phyloP scores from a whole-genome alignment of 2,113 vertebrate species.

The Chionomys nivalis region DNA sequence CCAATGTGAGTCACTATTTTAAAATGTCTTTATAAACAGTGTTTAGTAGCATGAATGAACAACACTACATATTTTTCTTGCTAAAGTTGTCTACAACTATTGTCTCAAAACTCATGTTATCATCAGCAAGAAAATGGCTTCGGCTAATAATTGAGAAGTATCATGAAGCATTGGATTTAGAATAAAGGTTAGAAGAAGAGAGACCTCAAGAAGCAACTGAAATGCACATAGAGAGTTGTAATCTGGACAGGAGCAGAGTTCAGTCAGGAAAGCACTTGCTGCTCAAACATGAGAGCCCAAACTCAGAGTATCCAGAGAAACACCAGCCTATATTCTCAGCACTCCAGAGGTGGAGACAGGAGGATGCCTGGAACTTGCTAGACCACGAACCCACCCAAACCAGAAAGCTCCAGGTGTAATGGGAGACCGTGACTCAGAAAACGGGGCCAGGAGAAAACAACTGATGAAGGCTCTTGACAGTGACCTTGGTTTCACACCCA shows the following conservation, averaged over 20 bases:
- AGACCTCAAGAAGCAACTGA: background rate
- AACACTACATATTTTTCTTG: background rate
- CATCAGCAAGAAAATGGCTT: constrained; percentile 39
- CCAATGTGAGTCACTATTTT: background rate
- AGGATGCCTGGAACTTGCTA: background rate
- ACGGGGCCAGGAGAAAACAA: accelerated
- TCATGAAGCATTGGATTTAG: background rate
- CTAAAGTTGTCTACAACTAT: background rate
- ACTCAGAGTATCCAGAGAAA: background rate
- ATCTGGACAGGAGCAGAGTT: background rate
- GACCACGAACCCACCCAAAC: background rate
- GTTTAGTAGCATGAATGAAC: background rate
- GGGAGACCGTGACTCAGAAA: background rate
- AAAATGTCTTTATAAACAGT: background rate
- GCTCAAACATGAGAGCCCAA: background rate
- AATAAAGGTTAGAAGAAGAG: background rate
- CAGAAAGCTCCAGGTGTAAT: background rate
- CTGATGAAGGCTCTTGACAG: background rate
- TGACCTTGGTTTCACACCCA: no score
- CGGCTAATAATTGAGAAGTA: background rate
- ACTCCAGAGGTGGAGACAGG: background rate
- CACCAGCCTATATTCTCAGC: accelerated
- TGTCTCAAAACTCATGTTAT: background rate
- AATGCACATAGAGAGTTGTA: background rate
- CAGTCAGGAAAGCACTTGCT: background rate